A percentile compares a stretch with the other conserved stretches of the same genome.
These are phyloP conservation scores for Aporrectodea caliginosa DNA, from an alignment of 1,140 invertebrate species.

Conservation along the genomic window DNA sequence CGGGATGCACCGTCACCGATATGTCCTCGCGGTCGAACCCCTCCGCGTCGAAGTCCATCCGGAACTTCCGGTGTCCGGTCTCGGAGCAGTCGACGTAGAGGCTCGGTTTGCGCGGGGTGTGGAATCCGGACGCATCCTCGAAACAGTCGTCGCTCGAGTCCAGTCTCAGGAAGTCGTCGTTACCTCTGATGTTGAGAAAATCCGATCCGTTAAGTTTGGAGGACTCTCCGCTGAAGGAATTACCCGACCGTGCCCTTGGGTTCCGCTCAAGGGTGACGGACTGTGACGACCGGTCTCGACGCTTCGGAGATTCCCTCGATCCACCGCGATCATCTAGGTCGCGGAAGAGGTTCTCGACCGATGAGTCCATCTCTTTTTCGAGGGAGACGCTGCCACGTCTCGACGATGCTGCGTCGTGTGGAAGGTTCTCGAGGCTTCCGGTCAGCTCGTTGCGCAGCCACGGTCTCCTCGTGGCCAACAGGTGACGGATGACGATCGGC, in stretches of 20 bases:
- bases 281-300: no score
- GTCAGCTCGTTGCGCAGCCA: background rate
- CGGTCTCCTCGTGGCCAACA: background rate
- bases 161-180: background rate
- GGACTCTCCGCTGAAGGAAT: no score
- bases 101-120: background rate
- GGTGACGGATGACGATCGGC: background rate
- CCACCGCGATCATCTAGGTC: background rate
- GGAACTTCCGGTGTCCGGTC: slow-evolving; percentile 20
- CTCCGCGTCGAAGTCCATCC: slow-evolving; percentile 26
- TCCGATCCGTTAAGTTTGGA: no score
- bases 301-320: background rate
- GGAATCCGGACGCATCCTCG: background rate
- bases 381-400: background rate
- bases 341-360: background rate
- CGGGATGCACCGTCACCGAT: slow-evolving; percentile 16
- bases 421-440: background rate
- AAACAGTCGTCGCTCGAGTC: background rate
- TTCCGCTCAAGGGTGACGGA: background rate
- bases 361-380: background rate
- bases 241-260: no score
- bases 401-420: background rate
- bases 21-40: slow-evolving; percentile 23
- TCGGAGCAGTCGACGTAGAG: slow-evolving; percentile 14
- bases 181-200: no score